A percentile compares a stretch with the other conserved stretches of the same genome.
Evolutionary conservation across 2,797 vertebrate genomes (phyloP).

Genomic region (Danio albolineatus): DNA sequence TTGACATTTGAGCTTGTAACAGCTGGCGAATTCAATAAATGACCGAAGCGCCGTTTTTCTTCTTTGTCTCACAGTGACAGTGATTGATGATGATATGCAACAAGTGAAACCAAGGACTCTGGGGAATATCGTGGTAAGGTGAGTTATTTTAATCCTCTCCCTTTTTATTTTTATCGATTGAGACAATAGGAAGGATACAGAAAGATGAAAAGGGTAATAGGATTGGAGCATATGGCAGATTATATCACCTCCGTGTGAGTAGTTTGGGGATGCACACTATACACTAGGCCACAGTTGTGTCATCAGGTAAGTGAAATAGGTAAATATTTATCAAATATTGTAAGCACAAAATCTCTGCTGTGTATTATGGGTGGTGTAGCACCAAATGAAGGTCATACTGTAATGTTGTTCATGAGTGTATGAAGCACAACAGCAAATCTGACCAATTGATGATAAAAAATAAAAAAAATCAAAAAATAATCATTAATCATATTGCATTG

Average conservation of each 20-base stretch:
- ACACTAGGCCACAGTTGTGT: neutral
- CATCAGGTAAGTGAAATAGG: too few species aligned
- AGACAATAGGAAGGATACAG: neutral
- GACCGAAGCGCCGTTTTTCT: neutral
- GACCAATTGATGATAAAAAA: too few species aligned
- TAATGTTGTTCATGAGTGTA: too few species aligned
- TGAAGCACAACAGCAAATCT: too few species aligned
- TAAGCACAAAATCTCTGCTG: too few species aligned
- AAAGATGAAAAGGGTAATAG: neutral
- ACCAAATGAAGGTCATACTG: too few species aligned
- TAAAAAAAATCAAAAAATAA: too few species aligned
- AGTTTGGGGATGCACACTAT: neutral
- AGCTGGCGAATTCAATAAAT: neutral
- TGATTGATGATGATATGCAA: conserved; percentile 87
- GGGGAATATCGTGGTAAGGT: conserved; percentile 98
- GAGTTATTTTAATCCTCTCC: conserved; percentile 67
- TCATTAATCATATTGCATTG: too few species aligned
- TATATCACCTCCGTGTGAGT: neutral
- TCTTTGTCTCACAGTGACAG: conserved; percentile 79
- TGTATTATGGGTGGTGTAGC: too few species aligned
- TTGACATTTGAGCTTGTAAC: neutral
- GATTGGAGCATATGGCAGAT: neutral
- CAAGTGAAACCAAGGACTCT: conserved; percentile 83
- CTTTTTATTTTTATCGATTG: neutral
- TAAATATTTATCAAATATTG: too few species aligned